phyloP scores from a whole-genome alignment of 1,140 invertebrate genomes.

The Mylabris phalerata region DNA sequence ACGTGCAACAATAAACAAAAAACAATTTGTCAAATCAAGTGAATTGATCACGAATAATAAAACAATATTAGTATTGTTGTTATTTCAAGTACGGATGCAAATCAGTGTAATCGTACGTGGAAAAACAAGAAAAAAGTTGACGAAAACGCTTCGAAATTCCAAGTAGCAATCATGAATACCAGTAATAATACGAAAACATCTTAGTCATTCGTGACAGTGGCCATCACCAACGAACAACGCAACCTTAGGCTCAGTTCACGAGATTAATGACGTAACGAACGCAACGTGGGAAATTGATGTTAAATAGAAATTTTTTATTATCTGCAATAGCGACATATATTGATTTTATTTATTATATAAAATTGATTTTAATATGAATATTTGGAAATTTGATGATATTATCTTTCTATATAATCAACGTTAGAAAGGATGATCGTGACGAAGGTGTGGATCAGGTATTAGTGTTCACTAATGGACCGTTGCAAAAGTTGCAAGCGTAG shows the following conservation, averaged over 20 bases:
- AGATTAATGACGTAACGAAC: not conserved
- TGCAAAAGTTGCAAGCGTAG: constrained; percentile 4
- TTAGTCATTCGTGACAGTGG: constrained; percentile 16
- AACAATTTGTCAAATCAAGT: too few relatives aligned
- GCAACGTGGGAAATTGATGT: constrained; percentile 13
- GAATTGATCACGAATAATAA: too few relatives aligned
- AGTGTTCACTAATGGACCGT: constrained; percentile 7
- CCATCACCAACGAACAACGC: constrained; percentile 14
- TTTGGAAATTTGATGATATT: too few relatives aligned
- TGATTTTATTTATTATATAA: too few relatives aligned
- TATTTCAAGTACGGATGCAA: constrained; percentile 1
- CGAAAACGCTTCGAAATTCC: constrained; percentile 16
- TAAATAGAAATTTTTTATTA: constrained; percentile 3
- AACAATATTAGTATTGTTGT: too few relatives aligned
- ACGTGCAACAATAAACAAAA: too few relatives aligned
- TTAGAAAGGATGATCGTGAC: too few relatives aligned
- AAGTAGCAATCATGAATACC: constrained; percentile 16
- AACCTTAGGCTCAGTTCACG: constrained; percentile 12
- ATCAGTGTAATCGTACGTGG: not conserved
- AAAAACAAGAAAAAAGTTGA: constrained; percentile 9
- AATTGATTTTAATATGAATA: too few relatives aligned
- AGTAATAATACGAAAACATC: constrained; percentile 13
- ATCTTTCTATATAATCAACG: too few relatives aligned
- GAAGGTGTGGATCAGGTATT: too few relatives aligned
- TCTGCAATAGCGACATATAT: too few relatives aligned